Conservation (phyloP, 2,888 invertebrate genomes). For the Acleris laterana region DNA sequence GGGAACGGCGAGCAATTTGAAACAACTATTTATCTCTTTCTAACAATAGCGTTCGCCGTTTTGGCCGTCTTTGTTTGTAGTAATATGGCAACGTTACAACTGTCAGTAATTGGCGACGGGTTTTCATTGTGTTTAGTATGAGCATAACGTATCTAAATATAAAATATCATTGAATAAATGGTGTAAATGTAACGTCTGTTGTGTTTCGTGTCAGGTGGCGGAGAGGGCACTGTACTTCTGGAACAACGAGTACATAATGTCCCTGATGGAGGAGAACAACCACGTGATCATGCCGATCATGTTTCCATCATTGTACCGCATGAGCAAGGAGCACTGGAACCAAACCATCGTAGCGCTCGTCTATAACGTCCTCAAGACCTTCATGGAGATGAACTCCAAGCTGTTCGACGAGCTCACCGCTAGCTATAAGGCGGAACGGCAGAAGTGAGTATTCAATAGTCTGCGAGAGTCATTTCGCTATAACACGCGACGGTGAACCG, state of each 20-base stretch:
- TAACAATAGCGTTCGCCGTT: too few species aligned
- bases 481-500: too few species aligned
- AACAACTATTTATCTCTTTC: too few species aligned
- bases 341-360: constrained; percentile 99
- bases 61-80: too few species aligned
- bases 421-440: constrained; percentile 99
- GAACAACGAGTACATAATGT: constrained; percentile 99
- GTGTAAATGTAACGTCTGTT: neutral
- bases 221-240: constrained; percentile 99
- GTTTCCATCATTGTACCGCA: constrained; percentile 99
- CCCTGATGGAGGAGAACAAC: constrained; percentile 99
- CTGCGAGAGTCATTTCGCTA: too few species aligned
- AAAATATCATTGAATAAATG: too few species aligned
- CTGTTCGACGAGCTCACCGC: constrained; percentile 99
- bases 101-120: too few species aligned
- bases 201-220: constrained; percentile 89
- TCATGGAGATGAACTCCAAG: constrained; percentile 99
- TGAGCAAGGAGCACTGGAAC: constrained; percentile 99
- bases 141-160: too few species aligned
- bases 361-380: constrained; percentile 99
- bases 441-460: constrained; percentile 90
- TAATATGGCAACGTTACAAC: too few species aligned
- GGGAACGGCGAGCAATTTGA: too few species aligned
- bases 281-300: constrained; percentile 99
- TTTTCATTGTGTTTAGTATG: too few species aligned